Evolutionary conservation across 37 sponge, comb jelly and placozoan genomes (phyloP), one percentile per base, ranked within the genome.

Genomic region (Chondrosia reniformis): DNA sequence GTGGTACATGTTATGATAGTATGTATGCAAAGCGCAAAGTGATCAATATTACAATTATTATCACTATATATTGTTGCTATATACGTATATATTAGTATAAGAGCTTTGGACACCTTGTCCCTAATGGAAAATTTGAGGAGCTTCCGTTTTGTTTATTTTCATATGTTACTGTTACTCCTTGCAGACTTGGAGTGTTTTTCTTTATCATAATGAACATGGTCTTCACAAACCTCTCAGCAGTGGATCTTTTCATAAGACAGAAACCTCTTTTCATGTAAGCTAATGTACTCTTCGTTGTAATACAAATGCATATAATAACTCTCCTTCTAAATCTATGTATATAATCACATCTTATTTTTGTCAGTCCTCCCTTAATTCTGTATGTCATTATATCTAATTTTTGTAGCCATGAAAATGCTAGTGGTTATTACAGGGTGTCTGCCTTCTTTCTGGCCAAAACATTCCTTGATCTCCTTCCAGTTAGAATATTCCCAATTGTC

Each of bases 371-470:
- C n/a, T n/a, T n/a, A n/a, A n/a, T n/a, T n/a, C n/a, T n/a, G n/a
- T n/a, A n/a, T n/a, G n/a, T n/a, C n/a, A n/a, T n/a, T n/a, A n/a
- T n/a, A n/a, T n/a, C n/a, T n/a, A n/a, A n/a, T n/a, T n/a, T n/a
- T n/a, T 31, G 25, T 49, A 90, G 91, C 9, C 93, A 92, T 79
- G 89, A 92, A 45, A 88, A 83, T 73, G 77, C 77, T 61, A 89
- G 89, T 80, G 93, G 93, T 0, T 92, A 74, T 56, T 92, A 92
- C 58, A 65, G 92, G 56, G 92, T 92, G 43, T 92, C 92, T 28
- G 78, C 80, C 55, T 92, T 74, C 76, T 92, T 92, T 71, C 10
- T 92, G 32, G 57, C 93, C 21, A 82, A 83, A 59, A 52, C 84
- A 17, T 31, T 85, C 30, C 21, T 38, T 30, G 93, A 92, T 42